Base-by-base conservation (phyloP, 2,113 vertebrate genomes). In the Antidorcas marsupialis region DNA sequence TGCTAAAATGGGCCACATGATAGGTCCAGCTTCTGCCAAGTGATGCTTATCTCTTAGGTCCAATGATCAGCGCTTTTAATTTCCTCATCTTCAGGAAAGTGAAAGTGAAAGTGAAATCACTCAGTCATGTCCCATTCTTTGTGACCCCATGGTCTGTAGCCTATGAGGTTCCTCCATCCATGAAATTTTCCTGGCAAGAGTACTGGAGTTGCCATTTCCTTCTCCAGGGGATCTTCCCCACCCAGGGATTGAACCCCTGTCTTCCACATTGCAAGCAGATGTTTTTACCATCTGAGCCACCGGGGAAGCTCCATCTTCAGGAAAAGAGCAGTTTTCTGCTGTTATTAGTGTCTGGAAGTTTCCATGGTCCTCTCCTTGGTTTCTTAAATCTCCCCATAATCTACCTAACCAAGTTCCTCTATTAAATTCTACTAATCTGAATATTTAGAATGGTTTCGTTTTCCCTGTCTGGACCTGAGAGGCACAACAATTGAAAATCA, bases 181-280 rank as follows among this genome's bases (percentile, higher is more conserved):
- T 13, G 10, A 11, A 39, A 74, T 7, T 25, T 74, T 74, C 67
- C 21, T 23, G 67, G 21, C 67, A 74, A 74, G 10, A 74, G 36
- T 25, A 74, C 36, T 74, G 19, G 36, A 74, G 36, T 39, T 74
- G 10, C 67, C 67, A 74, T 39, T 74, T 74, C 67, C 36, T 39
- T 71, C 67, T 39, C 19, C 67, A 71, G 19, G 10, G 67, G 5
- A 23, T 39, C 67, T 39, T 74, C 67, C 67, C 36, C 36, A 74
- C 10, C 67, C 10, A 39, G 67, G 36, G n/a, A 39, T 25, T 2
- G 0, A 39, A 74, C 5, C 10, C 62, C 2, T 0, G 36, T 74
- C 36, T 74, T 36, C 36, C 1, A 0, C 36, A 23, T 39, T 74
- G 67, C 19, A 74, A 6, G 21, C n/a, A 39, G 67, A 39, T 71